A percentile compares a stretch with the other conserved stretches of the same genome.
phyloP scores from a whole-genome alignment of 2,797 vertebrate genomes.

The Sebastes vulpes region DNA sequence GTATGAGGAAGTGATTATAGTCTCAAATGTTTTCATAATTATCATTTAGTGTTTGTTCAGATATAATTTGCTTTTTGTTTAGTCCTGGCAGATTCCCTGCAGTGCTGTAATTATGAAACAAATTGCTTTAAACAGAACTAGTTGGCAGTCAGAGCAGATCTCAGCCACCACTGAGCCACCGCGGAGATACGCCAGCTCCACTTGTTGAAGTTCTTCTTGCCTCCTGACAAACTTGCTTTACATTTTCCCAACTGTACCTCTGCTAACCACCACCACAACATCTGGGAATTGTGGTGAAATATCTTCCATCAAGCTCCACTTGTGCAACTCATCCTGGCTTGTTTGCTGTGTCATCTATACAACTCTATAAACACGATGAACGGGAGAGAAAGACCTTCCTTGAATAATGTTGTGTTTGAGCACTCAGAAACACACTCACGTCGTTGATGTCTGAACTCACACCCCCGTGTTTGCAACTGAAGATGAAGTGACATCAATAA shows the following conservation, averaged over 20 bases:
- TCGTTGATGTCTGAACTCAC: not conserved
- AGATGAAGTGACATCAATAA: not conserved
- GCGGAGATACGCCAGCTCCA: not conserved
- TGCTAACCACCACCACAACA: not conserved
- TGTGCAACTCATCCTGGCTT: not conserved
- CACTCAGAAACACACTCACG: not conserved
- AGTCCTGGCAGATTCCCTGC: not conserved
- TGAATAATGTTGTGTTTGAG: not conserved
- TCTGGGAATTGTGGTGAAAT: not conserved
- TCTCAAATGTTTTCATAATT: not conserved
- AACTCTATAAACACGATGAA: not conserved
- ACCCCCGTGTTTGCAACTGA: not conserved
- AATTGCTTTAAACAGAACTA: not conserved
- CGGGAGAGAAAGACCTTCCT: not conserved
- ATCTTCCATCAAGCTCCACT: not conserved
- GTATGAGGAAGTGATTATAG: not conserved
- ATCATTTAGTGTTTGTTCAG: not conserved
- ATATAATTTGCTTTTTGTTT: not conserved
- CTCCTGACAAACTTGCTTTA: not conserved
- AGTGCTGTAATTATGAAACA: not conserved
- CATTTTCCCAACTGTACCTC: not conserved
- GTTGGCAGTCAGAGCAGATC: not conserved
- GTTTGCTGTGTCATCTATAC: not conserved
- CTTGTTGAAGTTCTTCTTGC: not conserved
- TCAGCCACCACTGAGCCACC: not conserved